Base-by-base conservation (phyloP, 2,888 invertebrate genomes). In the Synanthedon vespiformis region DNA sequence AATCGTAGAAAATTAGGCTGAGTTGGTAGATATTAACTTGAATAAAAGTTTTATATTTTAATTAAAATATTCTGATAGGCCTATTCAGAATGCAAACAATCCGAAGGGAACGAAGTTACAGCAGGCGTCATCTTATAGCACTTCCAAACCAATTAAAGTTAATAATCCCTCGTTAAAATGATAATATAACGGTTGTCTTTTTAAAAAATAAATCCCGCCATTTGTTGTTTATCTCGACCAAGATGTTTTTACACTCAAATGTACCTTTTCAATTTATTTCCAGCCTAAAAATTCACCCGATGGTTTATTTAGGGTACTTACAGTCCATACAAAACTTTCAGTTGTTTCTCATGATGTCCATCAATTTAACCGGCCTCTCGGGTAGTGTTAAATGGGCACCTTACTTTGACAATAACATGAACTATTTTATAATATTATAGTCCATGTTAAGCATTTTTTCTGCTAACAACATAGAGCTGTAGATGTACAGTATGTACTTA, bases 111-210 rank as follows among this genome's bases (percentile, higher is more conserved):
- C 62, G 61, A 70, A 69, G 71, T 68, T 73, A 76, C 68, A 72
- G 74, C 68, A 62, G 68, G 62, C 67, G 66, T 68, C 67, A 72
- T 71, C 72, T 70, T 67, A 65, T 64, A 62, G 61, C 67, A 69
- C 59, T 70, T 70, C 64, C 67, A 72, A 80, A 80, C 73, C 77
- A 84, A 85, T 84, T 82, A 80, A 83, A 84, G 67, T 84, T 83
- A 72, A 75, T 83, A 85, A 83, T 83, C 80, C 77, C 62, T 63
- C 72, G 64, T 70, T 50, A 53, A 54, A 57, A 57, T 56, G 56
- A 57, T 57, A 68, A 74, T 70, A 69, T 72, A 72, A 68, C 65
- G 63, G 64, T 63, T 63, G 65, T 65, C 69, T 74, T 76, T 53
- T 71, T 71, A 68, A 77, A 34, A 10, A 72, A 72, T 62, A 72